Conservation (phyloP, 2,888 invertebrate species). For the Eueremaeus valkanovi region DNA sequence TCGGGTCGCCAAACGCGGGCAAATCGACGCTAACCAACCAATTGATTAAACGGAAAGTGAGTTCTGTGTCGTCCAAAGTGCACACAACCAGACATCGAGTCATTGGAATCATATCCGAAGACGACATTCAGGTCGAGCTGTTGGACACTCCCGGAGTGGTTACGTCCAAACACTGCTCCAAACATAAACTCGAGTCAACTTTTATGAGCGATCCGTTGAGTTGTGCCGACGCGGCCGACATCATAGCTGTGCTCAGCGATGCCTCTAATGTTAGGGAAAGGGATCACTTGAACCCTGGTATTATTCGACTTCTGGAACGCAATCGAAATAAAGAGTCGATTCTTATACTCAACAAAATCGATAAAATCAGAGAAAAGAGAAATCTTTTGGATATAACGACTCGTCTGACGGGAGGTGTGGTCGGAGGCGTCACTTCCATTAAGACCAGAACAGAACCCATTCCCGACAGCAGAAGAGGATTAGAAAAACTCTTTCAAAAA, state of each 20-base stretch:
- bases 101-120: constrained; percentile 67
- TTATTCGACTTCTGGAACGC: constrained; percentile 65
- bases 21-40: constrained; percentile 92
- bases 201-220: constrained; percentile 62
- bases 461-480: neutral
- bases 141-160: constrained; percentile 91
- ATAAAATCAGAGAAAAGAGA: constrained; percentile 56
- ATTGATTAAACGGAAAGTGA: constrained; percentile 71
- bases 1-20: constrained; percentile 91
- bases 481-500: constrained; percentile 42
- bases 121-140: constrained; percentile 77
- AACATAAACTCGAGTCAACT: constrained; percentile 49
- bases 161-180: constrained; percentile 63
- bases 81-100: constrained; percentile 59
- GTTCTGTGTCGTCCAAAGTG: constrained; percentile 47
- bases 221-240: constrained; percentile 62
- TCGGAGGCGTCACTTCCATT: constrained; percentile 49
- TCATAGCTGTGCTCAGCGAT: constrained; percentile 83
- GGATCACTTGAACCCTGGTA: constrained; percentile 64
- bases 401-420: constrained; percentile 61
- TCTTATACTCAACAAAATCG: constrained; percentile 83
- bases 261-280: constrained; percentile 67
- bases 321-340: constrained; percentile 60
- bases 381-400: constrained; percentile 69
- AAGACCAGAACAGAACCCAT: neutral